A percentile compares a stretch with the other conserved stretches of the same genome.
Conservation (phyloP, 2,113 vertebrate species). For the Phylloscopus trochiloides region DNA sequence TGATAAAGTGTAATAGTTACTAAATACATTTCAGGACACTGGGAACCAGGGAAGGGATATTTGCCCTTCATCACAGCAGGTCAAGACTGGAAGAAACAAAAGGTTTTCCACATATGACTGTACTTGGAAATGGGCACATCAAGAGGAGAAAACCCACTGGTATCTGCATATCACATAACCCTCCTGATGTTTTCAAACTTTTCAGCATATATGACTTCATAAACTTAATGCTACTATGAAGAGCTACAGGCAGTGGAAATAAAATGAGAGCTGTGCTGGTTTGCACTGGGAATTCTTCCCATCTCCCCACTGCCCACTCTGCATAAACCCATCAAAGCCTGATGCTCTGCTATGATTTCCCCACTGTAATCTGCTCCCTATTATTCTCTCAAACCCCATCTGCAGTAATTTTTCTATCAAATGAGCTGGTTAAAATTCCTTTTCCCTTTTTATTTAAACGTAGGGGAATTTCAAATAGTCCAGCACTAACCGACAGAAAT, state of each 20-base stretch:
- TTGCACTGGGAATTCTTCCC: neutral
- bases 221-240: neutral
- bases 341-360: neutral
- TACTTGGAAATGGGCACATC: neutral
- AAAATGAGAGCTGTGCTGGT: neutral
- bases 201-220: neutral
- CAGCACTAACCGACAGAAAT: neutral
- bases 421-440: constrained; percentile 19
- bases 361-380: neutral
- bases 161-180: neutral
- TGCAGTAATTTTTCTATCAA: constrained; percentile 7
- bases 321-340: neutral
- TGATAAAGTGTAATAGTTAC: neutral
- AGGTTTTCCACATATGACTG: neutral
- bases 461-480: neutral
- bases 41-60: neutral
- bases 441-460: neutral
- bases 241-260: neutral
- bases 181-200: neutral
- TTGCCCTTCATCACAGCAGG: neutral
- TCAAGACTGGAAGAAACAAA: neutral
- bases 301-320: neutral
- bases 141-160: neutral
- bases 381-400: constrained; percentile 17
- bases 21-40: neutral